phyloP scores from a whole-genome alignment of 2,797 vertebrate species.

The Tiaroga cobitis region DNA sequence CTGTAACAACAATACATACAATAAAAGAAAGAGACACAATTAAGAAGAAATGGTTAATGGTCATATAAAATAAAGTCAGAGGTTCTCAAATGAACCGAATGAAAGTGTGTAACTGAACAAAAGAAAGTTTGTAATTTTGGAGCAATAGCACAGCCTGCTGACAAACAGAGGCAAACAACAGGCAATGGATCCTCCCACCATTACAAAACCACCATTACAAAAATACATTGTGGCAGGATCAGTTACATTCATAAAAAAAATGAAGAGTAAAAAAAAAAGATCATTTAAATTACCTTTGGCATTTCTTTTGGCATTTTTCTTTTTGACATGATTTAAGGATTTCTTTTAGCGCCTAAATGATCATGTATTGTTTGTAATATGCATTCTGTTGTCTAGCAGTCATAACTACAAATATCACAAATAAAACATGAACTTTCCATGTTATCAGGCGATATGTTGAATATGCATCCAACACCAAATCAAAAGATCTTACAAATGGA shows the following conservation, averaged over 20 bases:
- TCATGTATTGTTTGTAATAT: not conserved
- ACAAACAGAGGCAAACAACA: not conserved
- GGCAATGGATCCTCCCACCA: not conserved
- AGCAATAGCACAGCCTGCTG: not conserved
- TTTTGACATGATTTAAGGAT: not conserved
- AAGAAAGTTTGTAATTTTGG: not conserved
- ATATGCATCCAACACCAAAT: not conserved
- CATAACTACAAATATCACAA: not conserved
- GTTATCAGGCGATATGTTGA: not conserved
- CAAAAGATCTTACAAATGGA: not conserved
- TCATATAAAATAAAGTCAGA: not conserved
- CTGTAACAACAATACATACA: not conserved
- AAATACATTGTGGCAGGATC: not conserved
- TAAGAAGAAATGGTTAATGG: not conserved
- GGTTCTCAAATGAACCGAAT: not conserved
- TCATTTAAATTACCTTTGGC: not conserved
- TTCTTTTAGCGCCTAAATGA: not conserved
- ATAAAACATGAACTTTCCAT: not conserved
- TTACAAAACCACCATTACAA: not conserved
- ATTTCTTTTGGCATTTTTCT: not conserved
- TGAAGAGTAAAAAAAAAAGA: not conserved
- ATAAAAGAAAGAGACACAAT: not conserved
- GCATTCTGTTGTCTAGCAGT: not conserved
- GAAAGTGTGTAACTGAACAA: not conserved
- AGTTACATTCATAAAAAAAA: not conserved